Evolutionary conservation across 2,797 vertebrate genomes (phyloP), one percentile per base, ranked within the genome.

Genomic region (Eulemur coronatus): DNA sequence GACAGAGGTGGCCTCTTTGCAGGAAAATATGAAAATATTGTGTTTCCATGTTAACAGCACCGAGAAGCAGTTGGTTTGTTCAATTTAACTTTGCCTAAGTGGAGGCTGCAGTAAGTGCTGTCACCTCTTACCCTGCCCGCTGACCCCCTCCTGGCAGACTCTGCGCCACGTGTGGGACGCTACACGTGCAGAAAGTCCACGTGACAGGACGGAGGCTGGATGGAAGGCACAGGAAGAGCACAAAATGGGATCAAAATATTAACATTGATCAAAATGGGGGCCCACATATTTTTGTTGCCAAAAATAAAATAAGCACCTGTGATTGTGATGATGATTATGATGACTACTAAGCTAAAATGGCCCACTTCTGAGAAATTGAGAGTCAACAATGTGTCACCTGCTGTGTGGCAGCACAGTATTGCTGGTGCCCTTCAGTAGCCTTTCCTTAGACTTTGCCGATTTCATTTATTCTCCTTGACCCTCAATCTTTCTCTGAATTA

Each of bases 401-500:
- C 9, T 48, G 1, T 15, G 15, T 55, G 46, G 26, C 79, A 69
- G 61, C 63, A 70, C 7, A 13, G 9, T 69, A 43, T 22, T 5
- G 4, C 46, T 52, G 35, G 65, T 28, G 9, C 1, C 18, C 38
- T 30, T 50, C 18, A 38, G 11, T 22, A 69, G 11, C 41, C 11
- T 46, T 80, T 73, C 28, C 67, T 89, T 57, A n/a, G 20, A 15
- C 84, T 92, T 79, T 50, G 1, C 30, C 61, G 8, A 7, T 86
- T 79, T 61, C 48, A 14, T 41, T 67, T n/a, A 59, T 38, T 91
- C 65, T 81, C 18, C 13, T 91, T 55, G 79, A 86, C 17, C 4
- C 41, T 43, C 35, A 59, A 73, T 67, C 18, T 73, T 91, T 82
- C 75, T 94, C 70, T 89, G 50, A 86, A 80, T 86, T 84, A 35